These are phyloP conservation scores for Agriopis aurantiaria DNA, from an alignment of 2,888 invertebrate species.

Conservation along the genomic window DNA sequence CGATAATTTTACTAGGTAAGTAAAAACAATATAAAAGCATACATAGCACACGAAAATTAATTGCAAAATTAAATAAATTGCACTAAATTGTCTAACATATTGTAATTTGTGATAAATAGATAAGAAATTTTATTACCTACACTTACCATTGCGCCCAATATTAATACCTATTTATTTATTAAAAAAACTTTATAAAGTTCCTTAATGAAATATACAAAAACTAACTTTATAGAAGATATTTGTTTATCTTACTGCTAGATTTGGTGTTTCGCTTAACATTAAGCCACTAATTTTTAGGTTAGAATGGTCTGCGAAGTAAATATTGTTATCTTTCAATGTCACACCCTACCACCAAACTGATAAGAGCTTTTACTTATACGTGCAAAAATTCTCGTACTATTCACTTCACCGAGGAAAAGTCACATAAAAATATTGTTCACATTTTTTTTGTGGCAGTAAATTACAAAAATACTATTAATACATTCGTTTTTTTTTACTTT, in stretches of 20 bases:
- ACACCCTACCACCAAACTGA: constrained; percentile 39
- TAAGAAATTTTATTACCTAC: constrained; percentile 20
- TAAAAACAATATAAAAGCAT: no score
- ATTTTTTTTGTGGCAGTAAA: constrained; percentile 33
- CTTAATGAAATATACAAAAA: constrained; percentile 12
- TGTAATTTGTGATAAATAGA: not conserved
- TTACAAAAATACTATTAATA: constrained; percentile 43
- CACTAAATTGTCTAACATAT: no score
- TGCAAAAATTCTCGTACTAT: not conserved
- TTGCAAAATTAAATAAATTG: no score
- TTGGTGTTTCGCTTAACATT: constrained; percentile 36
- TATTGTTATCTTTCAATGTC: constrained; percentile 47
- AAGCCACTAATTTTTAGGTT: constrained; percentile 35
- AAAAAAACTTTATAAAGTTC: constrained; percentile 28
- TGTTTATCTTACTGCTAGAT: constrained; percentile 12
- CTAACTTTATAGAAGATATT: constrained; percentile 7
- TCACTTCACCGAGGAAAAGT: constrained; percentile 44
- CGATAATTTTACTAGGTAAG: no score
- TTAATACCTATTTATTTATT: constrained; percentile 27
- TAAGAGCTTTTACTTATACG: constrained; percentile 22
- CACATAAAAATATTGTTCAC: constrained; percentile 38
- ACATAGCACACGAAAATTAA: no score
- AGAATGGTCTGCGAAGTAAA: constrained; percentile 39
- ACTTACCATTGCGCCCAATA: constrained; percentile 45
- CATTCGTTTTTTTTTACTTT: constrained; percentile 42